phyloP scores from a whole-genome alignment of 2,797 vertebrate species.

The Chaenodraco wilsoni region DNA sequence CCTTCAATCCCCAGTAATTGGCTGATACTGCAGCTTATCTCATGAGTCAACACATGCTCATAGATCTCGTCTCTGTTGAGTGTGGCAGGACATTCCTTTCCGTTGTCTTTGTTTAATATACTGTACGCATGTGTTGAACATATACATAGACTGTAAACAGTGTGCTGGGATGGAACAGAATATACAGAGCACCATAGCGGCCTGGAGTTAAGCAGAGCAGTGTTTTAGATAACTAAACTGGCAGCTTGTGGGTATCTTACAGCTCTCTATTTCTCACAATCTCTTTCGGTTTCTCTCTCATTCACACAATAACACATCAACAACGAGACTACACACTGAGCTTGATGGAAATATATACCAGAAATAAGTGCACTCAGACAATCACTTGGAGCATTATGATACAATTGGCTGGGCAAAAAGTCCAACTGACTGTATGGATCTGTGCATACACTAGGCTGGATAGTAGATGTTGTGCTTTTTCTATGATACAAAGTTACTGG shows the following conservation, averaged over 20 bases:
- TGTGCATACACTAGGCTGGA: slow-evolving; percentile 26
- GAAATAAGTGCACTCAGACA: slow-evolving; percentile 57
- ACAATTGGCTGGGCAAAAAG: slow-evolving; percentile 59
- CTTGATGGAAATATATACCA: slow-evolving; percentile 53
- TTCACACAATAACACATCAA: neutral
- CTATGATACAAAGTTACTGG: slow-evolving; percentile 29
- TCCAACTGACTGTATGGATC: slow-evolving; percentile 40
- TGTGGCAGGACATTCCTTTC: slow-evolving; percentile 25
- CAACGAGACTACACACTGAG: slow-evolving; percentile 21
- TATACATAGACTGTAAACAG: slow-evolving; percentile 47
- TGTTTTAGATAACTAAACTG: slow-evolving; percentile 36
- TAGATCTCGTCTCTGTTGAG: slow-evolving; percentile 4
- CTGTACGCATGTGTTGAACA: slow-evolving; percentile 19
- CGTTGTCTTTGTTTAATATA: slow-evolving; percentile 27
- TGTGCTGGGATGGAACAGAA: slow-evolving; percentile 21
- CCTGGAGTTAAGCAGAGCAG: slow-evolving; percentile 25
- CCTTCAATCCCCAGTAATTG: slow-evolving; percentile 11
- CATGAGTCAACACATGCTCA: slow-evolving; percentile 20
- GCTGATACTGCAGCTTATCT: slow-evolving; percentile 28
- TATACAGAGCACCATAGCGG: slow-evolving; percentile 38
- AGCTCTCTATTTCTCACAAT: slow-evolving; percentile 35
- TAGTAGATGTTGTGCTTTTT: slow-evolving; percentile 53
- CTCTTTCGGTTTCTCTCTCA: neutral
- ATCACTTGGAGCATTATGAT: slow-evolving; percentile 53
- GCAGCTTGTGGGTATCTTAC: slow-evolving; percentile 45